phyloP scores from a whole-genome alignment of 2,113 vertebrate species.

The Cisticola juncidis region DNA sequence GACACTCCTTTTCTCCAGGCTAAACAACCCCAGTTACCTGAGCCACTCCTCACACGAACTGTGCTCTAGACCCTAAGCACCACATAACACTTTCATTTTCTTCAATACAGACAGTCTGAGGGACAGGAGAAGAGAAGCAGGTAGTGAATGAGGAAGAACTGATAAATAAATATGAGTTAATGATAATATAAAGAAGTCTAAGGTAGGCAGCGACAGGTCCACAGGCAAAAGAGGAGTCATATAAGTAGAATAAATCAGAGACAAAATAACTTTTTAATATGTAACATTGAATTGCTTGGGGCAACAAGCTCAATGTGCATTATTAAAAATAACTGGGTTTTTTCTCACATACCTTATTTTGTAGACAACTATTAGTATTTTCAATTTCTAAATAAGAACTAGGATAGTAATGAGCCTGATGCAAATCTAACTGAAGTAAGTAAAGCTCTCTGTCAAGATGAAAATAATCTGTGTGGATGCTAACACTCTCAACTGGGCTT shows the following conservation, averaged over 20 bases:
- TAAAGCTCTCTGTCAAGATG: background rate
- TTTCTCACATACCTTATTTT: background rate
- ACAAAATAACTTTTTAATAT: background rate
- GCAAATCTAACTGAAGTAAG: background rate
- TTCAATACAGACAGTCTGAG: background rate
- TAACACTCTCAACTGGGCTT: background rate
- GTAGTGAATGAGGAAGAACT: background rate
- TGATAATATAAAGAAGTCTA: background rate
- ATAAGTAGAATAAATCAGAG: background rate
- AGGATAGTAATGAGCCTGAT: background rate
- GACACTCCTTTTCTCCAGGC: background rate
- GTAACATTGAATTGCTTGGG: background rate
- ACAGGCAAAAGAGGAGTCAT: background rate
- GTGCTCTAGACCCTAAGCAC: background rate
- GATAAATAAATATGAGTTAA: background rate
- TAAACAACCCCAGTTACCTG: background rate
- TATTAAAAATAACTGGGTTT: background rate
- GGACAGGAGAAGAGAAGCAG: background rate
- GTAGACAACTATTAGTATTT: background rate
- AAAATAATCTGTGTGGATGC: background rate
- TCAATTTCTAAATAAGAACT: background rate
- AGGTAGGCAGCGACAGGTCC: background rate
- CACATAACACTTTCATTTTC: background rate
- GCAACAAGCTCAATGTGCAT: background rate
- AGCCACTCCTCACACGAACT: background rate